Evolutionary conservation across 2,888 invertebrate species (phyloP), one percentile per base, ranked within the genome.

Genomic region (Pseudeuparius sepicola): DNA sequence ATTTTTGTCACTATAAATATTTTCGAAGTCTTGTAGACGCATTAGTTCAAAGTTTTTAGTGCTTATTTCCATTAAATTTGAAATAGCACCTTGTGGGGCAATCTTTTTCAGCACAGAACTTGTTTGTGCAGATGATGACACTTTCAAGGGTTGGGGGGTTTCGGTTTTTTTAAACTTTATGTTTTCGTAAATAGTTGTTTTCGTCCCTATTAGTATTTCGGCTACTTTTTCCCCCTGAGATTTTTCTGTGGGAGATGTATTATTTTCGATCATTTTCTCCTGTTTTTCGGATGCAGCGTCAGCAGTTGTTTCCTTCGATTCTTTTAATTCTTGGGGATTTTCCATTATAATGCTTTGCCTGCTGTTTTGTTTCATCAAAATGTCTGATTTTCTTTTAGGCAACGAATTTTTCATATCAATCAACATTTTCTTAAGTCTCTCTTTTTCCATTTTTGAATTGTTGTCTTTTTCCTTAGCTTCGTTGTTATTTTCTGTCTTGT

Each of bases 331-430:
- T 40, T 60, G 60, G 1, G 54, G 47, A 30, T 53, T 57, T 46
- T 61, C 60, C 24, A 57, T 47, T 37, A 58, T 60, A 23, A 58
- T 49, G 42, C 61, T 60, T 4, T 52, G 49, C 20, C 57, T 46
- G 36, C 47, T 53, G 39, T 51, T 54, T 40, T 55, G 51, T 45
- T 58, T 51, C 41, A 46, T 43, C 29, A 45, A 26, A 15, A 52
- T 48, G 34, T 54, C 63, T 17, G 61, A 58, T 44, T 68, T 70
- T 14, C 68, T 55, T 46, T 71, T 67, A 1, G 79, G 78, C 40
- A 82, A 60, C 7, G 80, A 80, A 56, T 81, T 73, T 59, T 80
- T 81, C 76, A 81, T 80, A 64, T 81, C 80, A 51, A 79, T 80
- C 42, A 81, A 57, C 71, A 80, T 77, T 59, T 78, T 76, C 54